Evolutionary conservation across 1,140 invertebrate genomes (phyloP).

Genomic region (Lepidurus arcticus): DNA sequence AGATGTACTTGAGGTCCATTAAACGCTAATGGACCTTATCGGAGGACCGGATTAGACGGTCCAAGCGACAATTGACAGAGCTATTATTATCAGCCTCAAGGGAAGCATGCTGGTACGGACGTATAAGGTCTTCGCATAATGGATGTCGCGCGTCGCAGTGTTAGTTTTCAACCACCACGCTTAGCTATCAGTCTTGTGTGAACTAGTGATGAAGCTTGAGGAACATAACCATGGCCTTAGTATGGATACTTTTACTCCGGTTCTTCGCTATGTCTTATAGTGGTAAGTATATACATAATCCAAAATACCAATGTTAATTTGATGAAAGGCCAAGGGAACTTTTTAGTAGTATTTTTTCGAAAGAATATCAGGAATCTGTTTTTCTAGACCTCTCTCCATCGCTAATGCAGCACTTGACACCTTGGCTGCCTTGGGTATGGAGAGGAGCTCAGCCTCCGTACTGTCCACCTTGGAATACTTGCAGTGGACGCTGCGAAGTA

Average conservation of each 20-base stretch:
- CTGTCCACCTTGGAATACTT: neutral
- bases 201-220: neutral
- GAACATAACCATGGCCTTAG: neutral
- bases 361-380: neutral
- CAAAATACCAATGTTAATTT: neutral
- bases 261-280: neutral
- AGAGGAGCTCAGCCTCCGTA: neutral
- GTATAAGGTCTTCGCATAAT: neutral
- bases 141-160: neutral
- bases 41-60: neutral
- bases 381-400: neutral
- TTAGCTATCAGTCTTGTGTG: neutral
- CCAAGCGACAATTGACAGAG: neutral
- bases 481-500: neutral
- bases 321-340: too few species aligned
- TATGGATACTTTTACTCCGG: neutral
- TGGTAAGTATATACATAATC: conserved; percentile 4
- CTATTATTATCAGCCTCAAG: conserved; percentile 19
- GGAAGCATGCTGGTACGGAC: conserved; percentile 8
- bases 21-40: conserved; percentile 21
- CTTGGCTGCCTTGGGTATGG: neutral
- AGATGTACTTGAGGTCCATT: conserved; percentile 14
- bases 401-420: neutral
- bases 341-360: neutral
- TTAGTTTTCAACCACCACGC: neutral